Conservation (phyloP, 23 tunicate genomes). For the Ciona savignyi region DNA sequence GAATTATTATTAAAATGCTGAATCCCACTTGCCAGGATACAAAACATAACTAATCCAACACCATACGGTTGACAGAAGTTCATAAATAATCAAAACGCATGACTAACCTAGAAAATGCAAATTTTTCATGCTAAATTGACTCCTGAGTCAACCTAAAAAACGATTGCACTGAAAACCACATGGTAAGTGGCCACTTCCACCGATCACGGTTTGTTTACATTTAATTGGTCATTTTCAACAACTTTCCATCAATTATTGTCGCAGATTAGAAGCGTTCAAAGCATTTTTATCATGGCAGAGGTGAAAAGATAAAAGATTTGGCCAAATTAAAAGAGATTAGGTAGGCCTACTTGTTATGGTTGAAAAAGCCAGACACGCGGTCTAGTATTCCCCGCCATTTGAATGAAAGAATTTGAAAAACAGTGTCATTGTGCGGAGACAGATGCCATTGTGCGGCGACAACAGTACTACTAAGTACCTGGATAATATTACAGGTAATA, state of each 20-base stretch:
- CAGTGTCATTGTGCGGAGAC: not conserved
- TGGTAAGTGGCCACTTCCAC: not conserved
- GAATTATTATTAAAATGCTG: no score
- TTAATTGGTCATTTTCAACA: not conserved
- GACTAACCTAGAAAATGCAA: no score
- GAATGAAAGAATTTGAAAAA: not conserved
- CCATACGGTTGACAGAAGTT: no score
- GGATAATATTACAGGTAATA: not conserved
- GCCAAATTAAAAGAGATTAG: not conserved
- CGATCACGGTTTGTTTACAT: not conserved
- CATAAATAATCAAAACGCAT: no score
- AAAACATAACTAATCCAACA: no score
- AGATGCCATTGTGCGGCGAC: not conserved
- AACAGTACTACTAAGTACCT: not conserved
- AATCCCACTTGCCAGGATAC: no score
- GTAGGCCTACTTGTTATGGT: not conserved
- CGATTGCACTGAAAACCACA: no score
- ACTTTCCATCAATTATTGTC: not conserved
- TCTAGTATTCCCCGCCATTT: not conserved
- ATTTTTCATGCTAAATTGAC: no score
- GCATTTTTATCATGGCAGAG: not conserved
- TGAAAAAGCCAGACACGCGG: not conserved
- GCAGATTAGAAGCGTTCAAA: not conserved
- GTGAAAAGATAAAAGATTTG: not conserved
- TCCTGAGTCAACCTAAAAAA: no score